Evolutionary conservation across 2,113 vertebrate species (phyloP).

Genomic region (Callaeas wilsoni): DNA sequence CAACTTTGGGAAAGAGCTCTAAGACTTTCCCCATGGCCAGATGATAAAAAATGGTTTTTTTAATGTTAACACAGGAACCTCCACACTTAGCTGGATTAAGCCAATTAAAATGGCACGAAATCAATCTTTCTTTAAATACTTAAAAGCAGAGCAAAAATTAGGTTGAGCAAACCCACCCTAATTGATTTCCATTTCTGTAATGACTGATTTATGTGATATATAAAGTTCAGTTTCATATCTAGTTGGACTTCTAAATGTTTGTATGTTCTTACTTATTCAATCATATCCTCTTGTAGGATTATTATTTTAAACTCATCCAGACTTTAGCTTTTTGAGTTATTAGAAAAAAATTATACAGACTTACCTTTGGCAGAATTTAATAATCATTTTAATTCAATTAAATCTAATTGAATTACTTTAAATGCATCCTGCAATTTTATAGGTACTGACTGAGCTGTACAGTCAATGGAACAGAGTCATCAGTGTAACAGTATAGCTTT

Average conservation of each 20-base stretch:
- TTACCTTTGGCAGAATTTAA: conserved; percentile 63
- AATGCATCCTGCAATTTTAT: conserved; percentile 61
- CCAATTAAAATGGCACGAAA: conserved; percentile 47
- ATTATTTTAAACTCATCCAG: conserved; percentile 70
- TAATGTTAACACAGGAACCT: conserved; percentile 32
- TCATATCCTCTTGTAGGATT: conserved; percentile 51
- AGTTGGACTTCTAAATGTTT: conserved; percentile 39
- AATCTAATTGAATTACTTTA: conserved; percentile 60
- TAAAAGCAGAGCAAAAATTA: conserved; percentile 58
- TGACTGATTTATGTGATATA: conserved; percentile 53
- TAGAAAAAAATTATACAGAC: conserved; percentile 52
- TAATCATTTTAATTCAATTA: conserved; percentile 66
- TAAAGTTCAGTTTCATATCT: conserved; percentile 43
- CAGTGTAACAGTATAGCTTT: background rate
- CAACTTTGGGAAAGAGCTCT: background rate
- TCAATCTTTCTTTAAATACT: conserved; percentile 65
- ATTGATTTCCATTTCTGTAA: conserved; percentile 63
- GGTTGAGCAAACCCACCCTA: conserved; percentile 15
- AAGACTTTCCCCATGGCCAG: background rate
- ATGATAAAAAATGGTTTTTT: background rate
- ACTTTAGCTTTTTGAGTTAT: conserved; percentile 70
- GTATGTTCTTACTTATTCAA: conserved; percentile 57
- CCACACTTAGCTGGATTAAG: conserved; percentile 32
- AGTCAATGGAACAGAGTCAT: conserved; percentile 32
- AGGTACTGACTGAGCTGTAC: conserved; percentile 29